Evolutionary conservation across 2,797 vertebrate genomes (phyloP), one percentile per base, ranked within the genome.

Genomic region (Paramormyrops hopkinsi): DNA sequence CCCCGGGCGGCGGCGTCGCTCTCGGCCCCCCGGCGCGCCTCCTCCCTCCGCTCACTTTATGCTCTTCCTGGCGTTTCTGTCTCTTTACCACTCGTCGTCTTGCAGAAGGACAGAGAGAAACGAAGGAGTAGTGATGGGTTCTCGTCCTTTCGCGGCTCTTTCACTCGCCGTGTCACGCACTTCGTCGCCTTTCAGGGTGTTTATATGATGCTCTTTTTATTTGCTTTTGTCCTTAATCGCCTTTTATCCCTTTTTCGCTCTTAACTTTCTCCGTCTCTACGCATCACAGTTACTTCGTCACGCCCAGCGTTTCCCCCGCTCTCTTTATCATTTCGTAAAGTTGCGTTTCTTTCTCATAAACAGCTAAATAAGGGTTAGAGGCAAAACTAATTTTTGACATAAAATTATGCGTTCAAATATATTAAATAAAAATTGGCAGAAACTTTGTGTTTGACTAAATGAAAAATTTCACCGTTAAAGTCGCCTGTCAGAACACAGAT

Each of bases 1-100:
- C 93, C 96, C 93, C 94, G 96, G 93, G 95, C 94, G 76, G 95
- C 92, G 95, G 95, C 94, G 93, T 95, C 94, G 76, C 95, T 92
- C 94, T 95, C 94, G 95, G 95, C 91, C 92, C 88, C 12, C 12
- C 54, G 79, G 51, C 11, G 51, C 91, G 92, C 92, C 79, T 89
- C 88, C 92, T 91, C 91, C 89, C 90, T 90, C 91, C 89, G 90
- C 90, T 90, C 89, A 1, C 88, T 37, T 88, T 4, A 62, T 37
- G 25, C 14, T 76, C 51, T 59, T 12, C 37, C 73, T 29, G 88
- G 83, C 53, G 46, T 46, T 82, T 56, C 33, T 56, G 7, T 83
- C 53, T 69, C 11, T 88, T 12, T 86, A 29, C 69, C 54, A 51
- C 22, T 84, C 82, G n/a, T 25, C 56, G 53, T 46, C 54, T 62